Evolutionary conservation across 2,113 vertebrate genomes (phyloP).

Genomic region (Anas platyrhynchos): DNA sequence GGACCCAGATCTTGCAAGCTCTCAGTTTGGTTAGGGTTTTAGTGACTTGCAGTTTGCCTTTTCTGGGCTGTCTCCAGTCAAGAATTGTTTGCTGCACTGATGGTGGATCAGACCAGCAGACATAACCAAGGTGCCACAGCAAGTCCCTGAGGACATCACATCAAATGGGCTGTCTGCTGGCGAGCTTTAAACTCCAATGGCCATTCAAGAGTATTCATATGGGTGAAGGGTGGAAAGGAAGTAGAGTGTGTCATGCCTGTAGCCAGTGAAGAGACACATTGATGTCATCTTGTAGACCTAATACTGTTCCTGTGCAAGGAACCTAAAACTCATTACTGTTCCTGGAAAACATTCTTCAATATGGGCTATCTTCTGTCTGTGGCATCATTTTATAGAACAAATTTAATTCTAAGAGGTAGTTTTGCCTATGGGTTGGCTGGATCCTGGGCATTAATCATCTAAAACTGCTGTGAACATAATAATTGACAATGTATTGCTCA

Average conservation of each 20-base stretch:
- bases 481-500: not conserved
- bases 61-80: not conserved
- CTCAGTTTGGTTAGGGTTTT: not conserved
- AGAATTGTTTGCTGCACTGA: not conserved
- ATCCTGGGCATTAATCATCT: not conserved
- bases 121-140: not conserved
- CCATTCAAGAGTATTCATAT: not conserved
- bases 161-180: not conserved
- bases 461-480: not conserved
- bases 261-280: not conserved
- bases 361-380: not conserved
- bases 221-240: not conserved
- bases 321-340: not conserved
- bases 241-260: fast-evolving
- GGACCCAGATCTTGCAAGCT: not conserved
- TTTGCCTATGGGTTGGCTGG: not conserved
- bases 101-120: not conserved
- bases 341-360: not conserved
- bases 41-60: not conserved
- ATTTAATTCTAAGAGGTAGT: not conserved
- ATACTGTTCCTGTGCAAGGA: not conserved
- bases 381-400: not conserved
- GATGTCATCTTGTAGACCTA: not conserved
- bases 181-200: not conserved
- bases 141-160: not conserved